A percentile compares a stretch with the other conserved stretches of the same genome.
These are phyloP conservation scores for Mesorhabditis spiculigera DNA, from an alignment of 2,888 invertebrate species.

Conservation along the genomic window DNA sequence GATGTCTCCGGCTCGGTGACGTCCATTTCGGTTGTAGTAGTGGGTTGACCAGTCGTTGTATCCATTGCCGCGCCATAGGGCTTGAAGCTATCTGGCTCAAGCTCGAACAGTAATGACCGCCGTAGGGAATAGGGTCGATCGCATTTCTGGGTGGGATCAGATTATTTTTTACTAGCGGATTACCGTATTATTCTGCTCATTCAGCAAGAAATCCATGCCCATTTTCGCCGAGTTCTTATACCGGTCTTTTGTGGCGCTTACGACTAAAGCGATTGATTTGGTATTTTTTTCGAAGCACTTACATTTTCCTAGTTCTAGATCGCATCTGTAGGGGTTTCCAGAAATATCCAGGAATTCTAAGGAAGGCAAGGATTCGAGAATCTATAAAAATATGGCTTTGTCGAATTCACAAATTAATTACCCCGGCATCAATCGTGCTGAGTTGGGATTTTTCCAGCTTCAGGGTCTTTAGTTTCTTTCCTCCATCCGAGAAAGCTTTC, in stretches of 20 bases:
- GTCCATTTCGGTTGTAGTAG: constrained; percentile 26
- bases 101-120: constrained; percentile 21
- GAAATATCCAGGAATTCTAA: constrained; percentile 57
- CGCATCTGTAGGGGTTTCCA: constrained; percentile 59
- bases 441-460: constrained; percentile 82
- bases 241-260: constrained; percentile 34
- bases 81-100: constrained; percentile 22
- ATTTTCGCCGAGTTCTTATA: constrained; percentile 37
- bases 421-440: constrained; percentile 64
- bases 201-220: constrained; percentile 35
- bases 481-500: constrained; percentile 31
- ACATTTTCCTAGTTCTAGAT: constrained; percentile 32
- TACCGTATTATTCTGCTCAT: constrained; percentile 41
- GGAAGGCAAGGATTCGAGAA: constrained; percentile 47
- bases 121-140: constrained; percentile 47
- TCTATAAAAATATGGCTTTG: constrained; percentile 64
- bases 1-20: constrained; percentile 30
- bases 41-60: constrained; percentile 41
- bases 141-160: constrained; percentile 41
- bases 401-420: constrained; percentile 70
- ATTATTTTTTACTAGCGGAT: neutral
- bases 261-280: constrained; percentile 28
- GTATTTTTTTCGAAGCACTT: constrained; percentile 16
- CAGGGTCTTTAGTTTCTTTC: constrained; percentile 68
- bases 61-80: constrained; percentile 40